Conservation (phyloP, 1,140 invertebrate genomes). For the Bilobella aurantiaca region DNA sequence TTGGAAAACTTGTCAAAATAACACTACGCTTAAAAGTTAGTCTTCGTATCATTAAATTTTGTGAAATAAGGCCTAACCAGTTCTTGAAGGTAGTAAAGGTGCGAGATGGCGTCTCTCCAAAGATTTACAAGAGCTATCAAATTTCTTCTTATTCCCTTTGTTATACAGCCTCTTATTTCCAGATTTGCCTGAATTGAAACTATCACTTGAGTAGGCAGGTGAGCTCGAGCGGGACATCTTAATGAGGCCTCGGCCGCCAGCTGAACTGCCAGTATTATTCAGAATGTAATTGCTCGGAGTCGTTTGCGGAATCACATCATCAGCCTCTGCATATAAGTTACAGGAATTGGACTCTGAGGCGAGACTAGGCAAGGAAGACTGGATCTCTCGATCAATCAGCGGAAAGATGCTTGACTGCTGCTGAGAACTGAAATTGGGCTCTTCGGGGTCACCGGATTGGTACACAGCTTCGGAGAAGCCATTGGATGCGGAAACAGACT, state of each 20-base stretch:
- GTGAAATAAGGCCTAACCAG: conserved; percentile 18
- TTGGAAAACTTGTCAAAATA: background rate
- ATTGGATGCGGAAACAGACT: conserved; percentile 29
- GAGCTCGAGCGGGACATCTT: conserved; percentile 34
- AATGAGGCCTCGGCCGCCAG: conserved; percentile 16
- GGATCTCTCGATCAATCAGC: conserved; percentile 43
- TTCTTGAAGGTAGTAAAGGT: conserved; percentile 32
- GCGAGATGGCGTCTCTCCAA: conserved; percentile 32
- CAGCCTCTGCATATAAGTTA: conserved; percentile 34
- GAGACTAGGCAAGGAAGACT: conserved; percentile 44
- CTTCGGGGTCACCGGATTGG: conserved; percentile 42
- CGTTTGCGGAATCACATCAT: conserved; percentile 29
- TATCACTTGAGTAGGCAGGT: conserved; percentile 35
- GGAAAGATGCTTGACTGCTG: conserved; percentile 30
- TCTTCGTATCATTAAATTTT: background rate
- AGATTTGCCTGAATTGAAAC: conserved; percentile 35
- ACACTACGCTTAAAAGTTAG: background rate
- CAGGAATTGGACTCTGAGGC: conserved; percentile 35
- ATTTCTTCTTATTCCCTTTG: conserved; percentile 33
- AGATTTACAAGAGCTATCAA: conserved; percentile 33
- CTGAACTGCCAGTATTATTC: conserved; percentile 13
- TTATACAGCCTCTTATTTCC: conserved; percentile 33
- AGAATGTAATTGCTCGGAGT: conserved; percentile 23
- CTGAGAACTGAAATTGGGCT: conserved; percentile 31
- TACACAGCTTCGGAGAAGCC: conserved; percentile 39